Evolutionary conservation across 1,140 invertebrate species (phyloP).

Genomic region (Caenorhabditis latens): DNA sequence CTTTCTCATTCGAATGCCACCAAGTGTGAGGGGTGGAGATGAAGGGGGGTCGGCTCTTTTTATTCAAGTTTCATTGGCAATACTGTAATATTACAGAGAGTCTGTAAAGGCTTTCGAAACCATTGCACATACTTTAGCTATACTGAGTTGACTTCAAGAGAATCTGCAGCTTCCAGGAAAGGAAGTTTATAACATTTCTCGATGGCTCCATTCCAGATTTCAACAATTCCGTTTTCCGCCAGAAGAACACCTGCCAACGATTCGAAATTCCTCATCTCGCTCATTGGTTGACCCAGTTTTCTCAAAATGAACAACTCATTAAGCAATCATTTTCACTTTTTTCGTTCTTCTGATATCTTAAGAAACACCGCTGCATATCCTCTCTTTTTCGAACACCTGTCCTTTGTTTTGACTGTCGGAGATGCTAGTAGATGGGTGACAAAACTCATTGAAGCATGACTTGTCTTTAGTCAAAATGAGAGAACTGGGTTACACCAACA

Average conservation of each 20-base stretch:
- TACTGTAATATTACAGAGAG: too few species aligned
- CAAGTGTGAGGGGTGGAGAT: too few species aligned
- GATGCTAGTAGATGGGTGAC: conserved; percentile 9
- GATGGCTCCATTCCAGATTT: too few species aligned
- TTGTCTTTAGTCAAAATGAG: conserved; percentile 43
- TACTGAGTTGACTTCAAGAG: too few species aligned
- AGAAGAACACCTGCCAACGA: conserved; percentile 11
- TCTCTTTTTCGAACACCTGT: conserved; percentile 42
- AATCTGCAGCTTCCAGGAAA: too few species aligned
- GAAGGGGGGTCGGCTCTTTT: too few species aligned
- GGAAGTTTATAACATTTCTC: too few species aligned
- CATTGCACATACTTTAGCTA: too few species aligned
- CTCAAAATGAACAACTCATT: conserved; percentile 54
- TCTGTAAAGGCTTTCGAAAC: too few species aligned
- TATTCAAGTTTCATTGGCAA: too few species aligned
- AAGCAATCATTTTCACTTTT: conserved; percentile 50
- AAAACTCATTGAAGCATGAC: conserved; percentile 48
- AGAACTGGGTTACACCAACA: conserved; percentile 52
- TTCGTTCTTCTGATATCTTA: conserved; percentile 19
- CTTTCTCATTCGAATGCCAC: too few species aligned
- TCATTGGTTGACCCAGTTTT: conserved; percentile 27
- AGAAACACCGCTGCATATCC: conserved; percentile 33
- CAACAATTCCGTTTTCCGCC: background rate
- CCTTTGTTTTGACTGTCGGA: conserved; percentile 41
- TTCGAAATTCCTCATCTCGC: background rate